Evolutionary conservation across 2,113 vertebrate species (phyloP), one percentile per base, ranked within the genome.

Genomic region (Porphyrio hochstetteri): DNA sequence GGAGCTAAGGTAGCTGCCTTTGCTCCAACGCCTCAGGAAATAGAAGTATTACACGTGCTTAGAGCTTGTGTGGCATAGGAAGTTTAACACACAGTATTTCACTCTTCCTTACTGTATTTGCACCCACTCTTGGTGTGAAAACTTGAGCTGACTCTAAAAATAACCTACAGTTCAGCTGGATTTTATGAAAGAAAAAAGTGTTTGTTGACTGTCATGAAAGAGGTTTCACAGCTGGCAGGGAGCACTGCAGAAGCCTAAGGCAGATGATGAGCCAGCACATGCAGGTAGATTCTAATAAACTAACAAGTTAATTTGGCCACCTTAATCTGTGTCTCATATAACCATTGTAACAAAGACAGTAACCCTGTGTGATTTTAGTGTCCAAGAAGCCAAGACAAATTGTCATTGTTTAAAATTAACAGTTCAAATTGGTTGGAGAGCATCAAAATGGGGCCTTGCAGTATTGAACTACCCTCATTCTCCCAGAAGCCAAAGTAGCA

Each of bases 1-100:
- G 61, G 21, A 90, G 42, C 29, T 69, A 52, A 85, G 29, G 48
- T 57, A 92, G 33, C 65, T 94, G 75, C 38, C 74, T 93, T 72
- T 88, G 72, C 42, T 46, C 57, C 21, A 52, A n/a, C 27, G 28
- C 2, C 0, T 69, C 63, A 76, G 82, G 61, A 90, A 91, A 40
- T 60, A 35, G 38, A 85, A 93, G 74, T 31, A 80, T 93, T 93
- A 92, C 75, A 61, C 72, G 46, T 80, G 50, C 92, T 93, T 94
- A 94, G 67, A 88, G 29, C 82, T 82, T 33, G 57, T 69, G 67
- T 65, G 76, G 57, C 38, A 25, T 7, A 82, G 75, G n/a, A 96
- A 85, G 6, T 90, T 63, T 90, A 84, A 64, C 35, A 14, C 78
- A 59, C 0, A 64, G 53, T 46, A 36, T 85, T 85, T 57, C n/a